phyloP scores from a whole-genome alignment of 2,113 vertebrate species.

The Rhombomys opimus region DNA sequence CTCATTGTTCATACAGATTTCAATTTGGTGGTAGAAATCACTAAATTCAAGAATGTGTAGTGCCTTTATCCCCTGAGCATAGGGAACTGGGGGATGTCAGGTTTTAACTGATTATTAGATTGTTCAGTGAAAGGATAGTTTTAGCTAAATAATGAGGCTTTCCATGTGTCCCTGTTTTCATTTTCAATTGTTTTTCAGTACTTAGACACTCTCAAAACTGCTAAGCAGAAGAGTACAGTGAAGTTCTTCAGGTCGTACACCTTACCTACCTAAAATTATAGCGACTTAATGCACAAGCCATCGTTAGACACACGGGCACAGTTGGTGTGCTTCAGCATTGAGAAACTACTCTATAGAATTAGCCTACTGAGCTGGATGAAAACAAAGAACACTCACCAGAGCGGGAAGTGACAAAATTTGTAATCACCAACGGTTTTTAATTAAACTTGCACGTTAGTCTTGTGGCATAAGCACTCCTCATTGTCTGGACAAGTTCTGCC shows the following conservation, averaged over 20 bases:
- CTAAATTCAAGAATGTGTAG: constrained; percentile 57
- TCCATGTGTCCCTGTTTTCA: background rate
- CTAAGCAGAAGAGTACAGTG: background rate
- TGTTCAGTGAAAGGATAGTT: constrained; percentile 11
- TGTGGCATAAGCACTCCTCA: constrained; percentile 67
- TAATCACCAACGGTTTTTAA: constrained; percentile 66
- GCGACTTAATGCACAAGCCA: constrained; percentile 36
- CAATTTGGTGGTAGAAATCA: constrained; percentile 60
- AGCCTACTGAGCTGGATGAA: constrained; percentile 50
- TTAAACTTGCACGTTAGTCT: constrained; percentile 75
- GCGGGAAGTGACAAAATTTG: constrained; percentile 64
- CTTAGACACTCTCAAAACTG: background rate
- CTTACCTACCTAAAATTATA: background rate
- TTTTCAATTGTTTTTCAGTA: constrained; percentile 45
- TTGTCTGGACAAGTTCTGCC: constrained; percentile 62
- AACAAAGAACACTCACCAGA: constrained; percentile 45
- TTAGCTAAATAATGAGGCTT: constrained; percentile 4
- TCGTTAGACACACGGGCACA: constrained; percentile 32
- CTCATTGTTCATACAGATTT: background rate
- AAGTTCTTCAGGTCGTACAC: background rate
- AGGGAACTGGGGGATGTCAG: background rate
- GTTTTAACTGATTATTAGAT: constrained; percentile 26
- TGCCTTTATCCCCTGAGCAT: constrained; percentile 37
- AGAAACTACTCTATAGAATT: constrained; percentile 64
- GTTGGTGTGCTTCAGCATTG: constrained; percentile 46